Base-by-base conservation (phyloP, 2,797 vertebrate species). In the Otus scops region DNA sequence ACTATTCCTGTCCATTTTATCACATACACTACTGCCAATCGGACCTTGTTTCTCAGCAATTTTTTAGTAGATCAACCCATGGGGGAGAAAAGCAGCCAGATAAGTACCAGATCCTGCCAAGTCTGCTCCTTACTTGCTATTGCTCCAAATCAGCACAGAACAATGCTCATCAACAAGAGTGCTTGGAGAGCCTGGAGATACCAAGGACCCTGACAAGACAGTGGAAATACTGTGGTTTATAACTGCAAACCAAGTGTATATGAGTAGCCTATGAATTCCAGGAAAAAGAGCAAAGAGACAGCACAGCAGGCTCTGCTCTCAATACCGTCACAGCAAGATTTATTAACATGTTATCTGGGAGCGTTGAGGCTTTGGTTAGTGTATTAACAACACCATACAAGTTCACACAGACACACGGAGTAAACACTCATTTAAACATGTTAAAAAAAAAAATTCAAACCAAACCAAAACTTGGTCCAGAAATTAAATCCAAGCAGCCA, bases 391-490 rank as follows among this genome's bases (percentile, higher is more conserved):
- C 91, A 94, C 84, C 92, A 68, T 38, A 95, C 80, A 69, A 17
- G 45, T 89, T 68, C 96, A 95, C 96, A 93, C 94, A 94, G 91
- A 96, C 92, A 83, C 83, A 92, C 15, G 0, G 51, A 95, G 85
- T 73, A 96, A 95, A 97, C 81, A 91, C 80, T 83, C 82, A 57
- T 73, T 95, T 88, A 86, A 96, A 95, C 36, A 70, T 13, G 61
- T 85, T 56, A 18, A 53, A 80, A 89, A 71, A 84, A 61, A 69
- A 73, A 68, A 91, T 19, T 53, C 68, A 85, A 91, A 91, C 64
- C 77, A 94, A 93, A 57, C 67, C 82, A 93, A 96, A 92, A 86
- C 87, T 97, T 98, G 97, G 97, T 97, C 96, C 97, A 97, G 86
- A 96, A 94, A 86, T 93, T 4, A 92, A 97, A 95, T 88, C 85